phyloP scores from a whole-genome alignment of 2,113 vertebrate species.

The Emydocephalus ijimae region DNA sequence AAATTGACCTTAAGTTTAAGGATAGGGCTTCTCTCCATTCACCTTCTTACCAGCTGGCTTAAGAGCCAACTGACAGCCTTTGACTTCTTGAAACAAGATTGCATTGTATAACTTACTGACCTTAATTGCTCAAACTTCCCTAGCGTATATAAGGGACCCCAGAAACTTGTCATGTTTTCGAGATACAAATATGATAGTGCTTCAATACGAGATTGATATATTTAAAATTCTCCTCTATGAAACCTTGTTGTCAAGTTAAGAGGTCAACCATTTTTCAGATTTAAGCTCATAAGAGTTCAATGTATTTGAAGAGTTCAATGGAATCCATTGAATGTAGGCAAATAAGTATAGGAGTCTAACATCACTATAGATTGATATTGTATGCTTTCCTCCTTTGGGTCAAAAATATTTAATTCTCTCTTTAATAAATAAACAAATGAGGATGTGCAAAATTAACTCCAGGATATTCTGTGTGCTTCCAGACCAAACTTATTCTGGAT shows the following conservation, averaged over 20 bases:
- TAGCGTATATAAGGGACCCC: slow-evolving; percentile 45
- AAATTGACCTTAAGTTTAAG: slow-evolving; percentile 54
- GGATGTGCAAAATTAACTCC: background rate
- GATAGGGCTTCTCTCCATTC: slow-evolving; percentile 38
- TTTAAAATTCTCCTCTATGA: background rate
- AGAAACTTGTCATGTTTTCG: background rate
- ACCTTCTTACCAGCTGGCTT: slow-evolving; percentile 41
- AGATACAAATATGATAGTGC: background rate
- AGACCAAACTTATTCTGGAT: background rate
- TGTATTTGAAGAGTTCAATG: background rate
- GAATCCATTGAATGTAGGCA: background rate
- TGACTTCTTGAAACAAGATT: slow-evolving; percentile 39
- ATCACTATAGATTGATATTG: background rate
- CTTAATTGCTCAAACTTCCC: slow-evolving; percentile 36
- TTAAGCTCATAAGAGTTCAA: background rate
- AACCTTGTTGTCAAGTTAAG: background rate
- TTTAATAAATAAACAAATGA: background rate
- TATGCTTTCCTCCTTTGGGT: background rate
- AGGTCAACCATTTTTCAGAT: background rate
- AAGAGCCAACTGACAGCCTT: slow-evolving; percentile 17
- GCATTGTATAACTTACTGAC: background rate
- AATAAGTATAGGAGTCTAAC: background rate
- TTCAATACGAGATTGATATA: background rate
- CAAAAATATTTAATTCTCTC: background rate
- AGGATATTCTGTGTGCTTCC: background rate